A percentile compares a stretch with the other conserved stretches of the same genome.
These are phyloP conservation scores for Brachyopa scutellaris DNA, from an alignment of 2,888 invertebrate species.

Conservation along the genomic window DNA sequence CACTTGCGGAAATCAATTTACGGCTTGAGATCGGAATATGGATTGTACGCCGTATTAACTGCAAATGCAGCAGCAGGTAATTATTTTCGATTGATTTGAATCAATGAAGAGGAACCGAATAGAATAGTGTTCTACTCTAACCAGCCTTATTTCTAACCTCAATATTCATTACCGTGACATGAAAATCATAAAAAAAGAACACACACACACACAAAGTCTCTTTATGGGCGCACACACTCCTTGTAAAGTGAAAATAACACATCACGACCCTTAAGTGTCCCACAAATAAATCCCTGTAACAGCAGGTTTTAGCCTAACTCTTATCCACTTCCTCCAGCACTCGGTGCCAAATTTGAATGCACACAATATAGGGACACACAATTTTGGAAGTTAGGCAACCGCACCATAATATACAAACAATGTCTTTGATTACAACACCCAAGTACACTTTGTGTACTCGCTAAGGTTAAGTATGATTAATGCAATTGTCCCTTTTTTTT, in stretches of 20 bases:
- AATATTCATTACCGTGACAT: slow-evolving; percentile 12
- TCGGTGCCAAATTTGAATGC: slow-evolving; percentile 15
- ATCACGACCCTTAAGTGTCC: slow-evolving; percentile 17
- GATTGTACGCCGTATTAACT: slow-evolving; percentile 7
- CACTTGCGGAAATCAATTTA: slow-evolving; percentile 20
- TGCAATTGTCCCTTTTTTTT: slow-evolving; percentile 42
- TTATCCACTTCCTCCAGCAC: background rate
- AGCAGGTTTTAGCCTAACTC: background rate
- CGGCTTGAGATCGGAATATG: background rate
- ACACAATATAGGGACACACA: slow-evolving; percentile 13
- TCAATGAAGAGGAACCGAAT: slow-evolving; percentile 22
- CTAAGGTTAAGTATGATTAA: slow-evolving; percentile 56
- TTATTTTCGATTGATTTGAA: slow-evolving; percentile 1
- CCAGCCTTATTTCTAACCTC: background rate
- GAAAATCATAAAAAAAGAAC: slow-evolving; percentile 20
- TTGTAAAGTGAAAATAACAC: background rate
- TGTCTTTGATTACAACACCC: slow-evolving; percentile 17
- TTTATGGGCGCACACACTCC: background rate
- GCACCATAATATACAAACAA: slow-evolving; percentile 5
- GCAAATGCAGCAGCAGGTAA: too few species aligned
- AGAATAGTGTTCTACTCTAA: too few species aligned
- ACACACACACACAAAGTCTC: too few species aligned
- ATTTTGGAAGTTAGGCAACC: slow-evolving; percentile 9
- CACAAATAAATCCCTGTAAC: slow-evolving; percentile 33
- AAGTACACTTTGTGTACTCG: slow-evolving; percentile 19